Evolutionary conservation across 2,888 invertebrate genomes (phyloP).

Genomic region (Apamea epomidion): DNA sequence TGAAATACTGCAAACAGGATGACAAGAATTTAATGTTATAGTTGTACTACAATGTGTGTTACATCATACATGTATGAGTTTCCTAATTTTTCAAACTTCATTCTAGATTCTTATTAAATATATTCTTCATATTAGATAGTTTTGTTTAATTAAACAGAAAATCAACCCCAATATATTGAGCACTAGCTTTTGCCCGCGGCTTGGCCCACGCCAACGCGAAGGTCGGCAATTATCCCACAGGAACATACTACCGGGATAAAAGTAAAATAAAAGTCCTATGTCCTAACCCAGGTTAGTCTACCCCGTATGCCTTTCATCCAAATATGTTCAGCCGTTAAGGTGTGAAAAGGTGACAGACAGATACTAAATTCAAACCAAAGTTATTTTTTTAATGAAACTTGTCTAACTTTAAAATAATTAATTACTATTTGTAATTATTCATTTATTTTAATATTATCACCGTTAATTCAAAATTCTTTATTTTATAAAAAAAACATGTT

Average conservation of each 20-base stretch:
- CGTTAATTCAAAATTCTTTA: no score
- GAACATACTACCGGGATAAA: background rate
- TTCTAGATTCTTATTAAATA: background rate
- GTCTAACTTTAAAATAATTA: no score
- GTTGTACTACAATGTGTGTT: background rate
- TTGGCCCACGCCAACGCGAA: no score
- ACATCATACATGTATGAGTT: slow-evolving; percentile 4
- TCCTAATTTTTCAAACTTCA: slow-evolving; percentile 44
- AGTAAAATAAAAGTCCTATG: background rate
- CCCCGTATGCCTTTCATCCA: background rate
- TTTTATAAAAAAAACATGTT: no score
- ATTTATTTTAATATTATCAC: no score
- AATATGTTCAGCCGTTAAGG: background rate
- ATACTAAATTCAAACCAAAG: background rate
- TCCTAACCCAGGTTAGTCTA: background rate
- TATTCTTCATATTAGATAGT: no score
- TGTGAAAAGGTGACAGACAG: background rate
- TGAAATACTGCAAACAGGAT: slow-evolving; percentile 8
- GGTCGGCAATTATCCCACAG: background rate
- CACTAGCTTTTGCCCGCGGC: background rate
- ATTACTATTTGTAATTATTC: no score
- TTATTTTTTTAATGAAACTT: no score
- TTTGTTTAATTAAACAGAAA: background rate
- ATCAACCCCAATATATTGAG: background rate
- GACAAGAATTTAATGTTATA: background rate